phyloP scores from a whole-genome alignment of 2,113 vertebrate genomes.

The Formicarius rufipectus region DNA sequence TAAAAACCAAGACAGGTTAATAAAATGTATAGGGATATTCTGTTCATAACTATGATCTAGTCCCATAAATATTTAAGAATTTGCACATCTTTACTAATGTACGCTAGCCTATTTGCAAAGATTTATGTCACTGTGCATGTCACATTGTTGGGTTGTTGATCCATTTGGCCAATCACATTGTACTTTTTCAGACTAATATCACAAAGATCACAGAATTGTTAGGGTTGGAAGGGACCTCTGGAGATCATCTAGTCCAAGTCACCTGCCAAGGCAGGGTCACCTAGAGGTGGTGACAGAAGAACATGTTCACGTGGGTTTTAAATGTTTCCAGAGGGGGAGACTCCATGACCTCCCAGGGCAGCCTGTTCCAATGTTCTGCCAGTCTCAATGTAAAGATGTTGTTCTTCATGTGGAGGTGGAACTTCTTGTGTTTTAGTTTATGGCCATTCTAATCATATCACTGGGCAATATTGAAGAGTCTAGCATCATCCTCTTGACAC shows the following conservation, averaged over 20 bases:
- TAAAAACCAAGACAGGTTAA: too few species aligned
- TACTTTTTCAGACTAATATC: neutral
- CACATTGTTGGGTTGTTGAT: neutral
- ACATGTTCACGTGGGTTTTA: neutral
- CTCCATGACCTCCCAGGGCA: neutral
- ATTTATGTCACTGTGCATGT: neutral
- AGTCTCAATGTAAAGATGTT: neutral
- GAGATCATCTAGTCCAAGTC: neutral
- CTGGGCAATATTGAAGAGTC: neutral
- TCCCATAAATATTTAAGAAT: neutral
- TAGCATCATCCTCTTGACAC: neutral
- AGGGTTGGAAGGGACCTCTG: neutral
- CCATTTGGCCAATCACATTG: neutral
- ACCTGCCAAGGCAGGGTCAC: neutral
- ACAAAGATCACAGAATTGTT: neutral
- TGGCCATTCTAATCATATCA: neutral
- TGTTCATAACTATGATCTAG: neutral
- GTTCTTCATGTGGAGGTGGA: neutral
- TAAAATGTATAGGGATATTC: neutral
- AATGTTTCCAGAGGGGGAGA: accelerated
- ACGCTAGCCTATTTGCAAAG: neutral
- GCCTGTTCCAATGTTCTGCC: neutral
- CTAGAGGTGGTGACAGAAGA: neutral
- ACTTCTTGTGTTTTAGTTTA: neutral
- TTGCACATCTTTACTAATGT: neutral